Evolutionary conservation across 2,797 vertebrate genomes (phyloP).

Genomic region (Rhinella marina): DNA sequence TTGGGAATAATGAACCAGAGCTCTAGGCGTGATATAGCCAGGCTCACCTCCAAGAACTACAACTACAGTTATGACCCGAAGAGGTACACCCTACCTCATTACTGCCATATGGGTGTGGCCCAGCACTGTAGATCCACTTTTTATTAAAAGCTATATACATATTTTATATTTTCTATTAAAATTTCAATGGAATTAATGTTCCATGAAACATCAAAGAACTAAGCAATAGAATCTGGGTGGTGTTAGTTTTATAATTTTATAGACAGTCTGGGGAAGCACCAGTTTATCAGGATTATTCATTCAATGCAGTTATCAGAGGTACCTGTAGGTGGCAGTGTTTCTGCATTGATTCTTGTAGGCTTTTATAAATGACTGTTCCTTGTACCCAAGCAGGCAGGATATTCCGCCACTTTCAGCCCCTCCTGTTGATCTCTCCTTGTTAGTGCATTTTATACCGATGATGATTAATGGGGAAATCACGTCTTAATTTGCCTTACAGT

Average conservation of each 20-base stretch:
- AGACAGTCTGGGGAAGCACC: not conserved
- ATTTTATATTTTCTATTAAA: not conserved
- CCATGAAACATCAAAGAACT: not conserved
- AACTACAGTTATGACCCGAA: not conserved
- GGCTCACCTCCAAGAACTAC: not conserved
- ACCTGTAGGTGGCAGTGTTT: not conserved
- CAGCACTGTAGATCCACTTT: not conserved
- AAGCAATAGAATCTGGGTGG: not conserved
- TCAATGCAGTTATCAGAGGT: not conserved
- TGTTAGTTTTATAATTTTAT: not conserved
- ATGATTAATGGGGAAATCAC: not conserved
- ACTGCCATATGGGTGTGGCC: not conserved
- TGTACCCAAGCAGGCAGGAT: not conserved
- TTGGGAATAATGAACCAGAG: not conserved
- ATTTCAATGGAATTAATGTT: not conserved
- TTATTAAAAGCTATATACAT: not conserved
- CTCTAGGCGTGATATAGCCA: not conserved
- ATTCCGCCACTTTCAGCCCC: not conserved
- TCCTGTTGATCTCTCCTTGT: no score
- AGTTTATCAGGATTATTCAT: not conserved
- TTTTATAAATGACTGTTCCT: not conserved
- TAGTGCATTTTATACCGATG: not conserved
- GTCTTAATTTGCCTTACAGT: no score
- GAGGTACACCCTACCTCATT: not conserved
- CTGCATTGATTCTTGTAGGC: not conserved